Base-by-base conservation (phyloP, 1,140 invertebrate species). In the Trypoxylus dichotomus region DNA sequence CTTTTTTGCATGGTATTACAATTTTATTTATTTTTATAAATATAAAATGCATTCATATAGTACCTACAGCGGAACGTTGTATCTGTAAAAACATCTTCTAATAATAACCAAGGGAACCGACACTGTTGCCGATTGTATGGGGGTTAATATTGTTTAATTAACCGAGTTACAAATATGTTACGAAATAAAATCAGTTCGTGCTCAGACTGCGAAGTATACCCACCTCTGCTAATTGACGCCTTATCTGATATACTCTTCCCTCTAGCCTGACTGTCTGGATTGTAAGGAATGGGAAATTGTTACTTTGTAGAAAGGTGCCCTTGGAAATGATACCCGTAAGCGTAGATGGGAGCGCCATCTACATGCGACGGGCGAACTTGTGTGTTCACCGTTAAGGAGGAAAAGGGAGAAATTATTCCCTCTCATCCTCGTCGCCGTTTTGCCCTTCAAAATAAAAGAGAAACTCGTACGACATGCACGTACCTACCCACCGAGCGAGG, bases 141-240 rank as follows among this genome's bases (percentile, higher is more conserved):
- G 21, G 60, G 21, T 63, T 63, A 63, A 63, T 63, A 63, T 73
- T 73, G 37, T 73, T 73, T 73, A 73, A 73, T 73, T 73, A 73
- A 73, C 71, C 71, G 71, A 73, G 71, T 73, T 73, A 73, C 71
- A 42, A 73, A 73, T 73, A 73, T 73, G 71, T 73, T 73, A 73
- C 71, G 29, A 25, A 73, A 73, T 73, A 73, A 73, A 73, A 73
- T 73, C 71, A 73, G 71, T 37, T 11, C 71, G 71, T 73, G 71
- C 71, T 42, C 7, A 11, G 71, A 27, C 37, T 73, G 25, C 29
- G 21, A 73, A 73, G 29, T 13, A 37, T 2, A 37, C 15, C 71
- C 10, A 41, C 27, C 71, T 19, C 37, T 11, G 25, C 71, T 73
- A 73, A 73, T 73, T 73, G 71, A 73, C 71, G 71, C 71, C 15